phyloP scores from a whole-genome alignment of 2,797 vertebrate species.

The Pipistrellus pygmaeus region DNA sequence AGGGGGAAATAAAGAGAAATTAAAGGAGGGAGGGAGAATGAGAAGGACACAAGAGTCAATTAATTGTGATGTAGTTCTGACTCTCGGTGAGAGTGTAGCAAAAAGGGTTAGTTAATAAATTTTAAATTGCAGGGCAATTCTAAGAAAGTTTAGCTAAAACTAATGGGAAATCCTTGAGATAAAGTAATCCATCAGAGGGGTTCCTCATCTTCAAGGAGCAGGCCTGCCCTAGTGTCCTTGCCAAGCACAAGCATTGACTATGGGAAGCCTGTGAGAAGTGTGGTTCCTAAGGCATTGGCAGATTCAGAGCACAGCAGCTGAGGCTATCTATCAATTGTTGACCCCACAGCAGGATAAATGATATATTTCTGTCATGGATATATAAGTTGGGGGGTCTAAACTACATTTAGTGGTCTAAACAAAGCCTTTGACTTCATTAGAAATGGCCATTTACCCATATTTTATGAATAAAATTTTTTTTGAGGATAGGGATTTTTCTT shows the following conservation, averaged over 20 bases:
- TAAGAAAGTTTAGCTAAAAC: conserved; percentile 1
- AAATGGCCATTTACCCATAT: background rate
- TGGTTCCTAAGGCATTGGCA: background rate
- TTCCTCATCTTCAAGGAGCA: background rate
- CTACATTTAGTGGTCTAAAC: background rate
- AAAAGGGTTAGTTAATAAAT: background rate
- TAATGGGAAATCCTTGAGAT: background rate
- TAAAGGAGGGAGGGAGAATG: background rate
- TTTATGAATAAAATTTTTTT: background rate
- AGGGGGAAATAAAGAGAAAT: background rate
- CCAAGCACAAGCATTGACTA: background rate
- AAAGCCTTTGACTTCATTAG: background rate
- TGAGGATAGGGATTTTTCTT: background rate
- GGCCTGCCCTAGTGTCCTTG: background rate
- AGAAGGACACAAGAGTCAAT: background rate
- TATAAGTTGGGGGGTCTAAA: background rate
- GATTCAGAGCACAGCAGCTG: background rate
- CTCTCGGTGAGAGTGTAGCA: background rate
- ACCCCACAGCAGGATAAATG: background rate
- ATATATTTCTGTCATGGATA: background rate
- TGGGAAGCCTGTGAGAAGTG: background rate
- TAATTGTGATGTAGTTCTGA: background rate
- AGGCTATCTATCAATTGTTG: background rate
- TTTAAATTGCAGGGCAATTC: background rate
- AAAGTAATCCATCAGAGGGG: background rate